Conservation (phyloP, 2,888 invertebrate species). For the Adineta ricciae region DNA sequence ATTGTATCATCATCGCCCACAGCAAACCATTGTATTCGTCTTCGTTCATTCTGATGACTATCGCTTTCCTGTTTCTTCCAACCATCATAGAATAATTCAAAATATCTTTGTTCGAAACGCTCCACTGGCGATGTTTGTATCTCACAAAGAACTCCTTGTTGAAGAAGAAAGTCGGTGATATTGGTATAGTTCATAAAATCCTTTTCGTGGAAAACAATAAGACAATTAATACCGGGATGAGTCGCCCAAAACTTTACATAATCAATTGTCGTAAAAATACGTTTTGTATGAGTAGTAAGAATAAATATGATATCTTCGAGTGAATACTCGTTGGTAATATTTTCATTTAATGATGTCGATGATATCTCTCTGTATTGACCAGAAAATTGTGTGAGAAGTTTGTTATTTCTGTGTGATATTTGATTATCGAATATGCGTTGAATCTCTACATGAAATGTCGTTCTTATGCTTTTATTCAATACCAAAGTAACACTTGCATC, state of each 20-base stretch:
- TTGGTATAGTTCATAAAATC: background rate
- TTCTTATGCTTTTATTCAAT: too few relatives aligned
- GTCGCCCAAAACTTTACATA: background rate
- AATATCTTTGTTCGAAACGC: background rate
- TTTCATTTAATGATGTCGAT: background rate
- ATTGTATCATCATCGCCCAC: background rate
- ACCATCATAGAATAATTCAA: background rate
- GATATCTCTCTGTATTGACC: background rate
- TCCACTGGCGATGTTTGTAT: background rate
- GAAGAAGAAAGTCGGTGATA: background rate
- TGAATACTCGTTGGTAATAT: background rate
- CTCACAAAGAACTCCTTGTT: background rate
- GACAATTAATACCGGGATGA: background rate
- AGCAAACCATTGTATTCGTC: background rate
- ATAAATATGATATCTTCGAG: background rate
- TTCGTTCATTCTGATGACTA: too few relatives aligned
- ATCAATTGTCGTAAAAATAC: background rate
- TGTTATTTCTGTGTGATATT: background rate
- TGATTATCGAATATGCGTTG: too few relatives aligned
- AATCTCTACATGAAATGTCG: too few relatives aligned
- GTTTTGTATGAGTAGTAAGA: background rate
- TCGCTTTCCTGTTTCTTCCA: background rate
- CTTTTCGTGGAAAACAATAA: background rate
- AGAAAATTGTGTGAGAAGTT: background rate
- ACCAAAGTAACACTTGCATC: too few relatives aligned